Percentiles rank a stretch among this genome's conserved stretches.
Evolutionary conservation across 1,140 invertebrate species (phyloP).

Genomic region (Neodiprion virginianus): DNA sequence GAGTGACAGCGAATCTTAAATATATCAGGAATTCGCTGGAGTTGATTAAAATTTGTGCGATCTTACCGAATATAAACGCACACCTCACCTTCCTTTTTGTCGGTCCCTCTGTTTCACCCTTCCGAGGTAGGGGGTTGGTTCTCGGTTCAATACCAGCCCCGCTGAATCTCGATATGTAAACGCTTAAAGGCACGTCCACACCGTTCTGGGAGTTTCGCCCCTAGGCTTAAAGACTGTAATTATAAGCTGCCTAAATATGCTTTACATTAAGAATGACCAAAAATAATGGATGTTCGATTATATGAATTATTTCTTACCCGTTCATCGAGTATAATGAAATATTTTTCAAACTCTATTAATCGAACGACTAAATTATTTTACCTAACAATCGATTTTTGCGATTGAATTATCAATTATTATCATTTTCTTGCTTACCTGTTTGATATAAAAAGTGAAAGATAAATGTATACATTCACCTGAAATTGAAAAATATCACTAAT

Average conservation of each 20-base stretch:
- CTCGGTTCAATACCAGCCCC: slow-evolving; percentile 3
- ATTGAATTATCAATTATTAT: too few species aligned
- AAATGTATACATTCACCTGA: too few species aligned
- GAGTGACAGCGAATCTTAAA: too few species aligned
- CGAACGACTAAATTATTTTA: too few species aligned
- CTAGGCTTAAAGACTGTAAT: not conserved
- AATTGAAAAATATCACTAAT: too few species aligned
- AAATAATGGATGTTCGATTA: not conserved
- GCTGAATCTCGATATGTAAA: not conserved
- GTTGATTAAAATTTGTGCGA: too few species aligned
- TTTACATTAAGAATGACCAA: not conserved
- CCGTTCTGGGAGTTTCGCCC: not conserved
- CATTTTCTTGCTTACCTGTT: too few species aligned
- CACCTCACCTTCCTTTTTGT: not conserved
- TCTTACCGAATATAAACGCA: not conserved
- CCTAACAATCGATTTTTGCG: too few species aligned
- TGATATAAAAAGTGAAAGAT: too few species aligned
- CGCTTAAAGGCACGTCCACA: not conserved
- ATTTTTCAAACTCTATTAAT: too few species aligned
- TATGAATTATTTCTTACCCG: not conserved
- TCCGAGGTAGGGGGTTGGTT: not conserved
- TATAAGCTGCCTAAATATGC: not conserved
- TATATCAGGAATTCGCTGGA: too few species aligned
- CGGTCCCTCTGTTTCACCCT: not conserved
- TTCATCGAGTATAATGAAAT: not conserved